These are phyloP conservation scores for Homarus americanus DNA, from an alignment of 1,140 invertebrate species.

Conservation along the genomic window DNA sequence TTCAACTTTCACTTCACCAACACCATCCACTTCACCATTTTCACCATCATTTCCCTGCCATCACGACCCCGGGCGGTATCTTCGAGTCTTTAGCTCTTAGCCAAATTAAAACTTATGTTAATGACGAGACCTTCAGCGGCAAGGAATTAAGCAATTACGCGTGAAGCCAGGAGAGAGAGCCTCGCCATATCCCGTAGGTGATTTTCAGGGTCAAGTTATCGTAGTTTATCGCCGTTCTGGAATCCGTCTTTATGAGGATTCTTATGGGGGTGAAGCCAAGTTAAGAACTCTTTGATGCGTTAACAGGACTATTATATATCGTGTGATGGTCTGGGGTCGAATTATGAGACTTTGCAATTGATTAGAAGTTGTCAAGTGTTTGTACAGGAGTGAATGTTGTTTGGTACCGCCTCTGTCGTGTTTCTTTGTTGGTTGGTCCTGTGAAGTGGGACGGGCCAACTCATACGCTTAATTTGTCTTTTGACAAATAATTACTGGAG, in stretches of 20 bases:
- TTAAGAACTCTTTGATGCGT: slow-evolving; percentile 39
- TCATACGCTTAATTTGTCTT: too few species aligned
- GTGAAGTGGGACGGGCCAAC: too few species aligned
- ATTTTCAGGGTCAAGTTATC: slow-evolving; percentile 21
- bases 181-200: background rate
- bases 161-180: slow-evolving; percentile 29
- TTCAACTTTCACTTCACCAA: background rate
- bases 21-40: background rate
- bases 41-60: background rate
- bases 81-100: slow-evolving; percentile 58
- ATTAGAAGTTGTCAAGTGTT: background rate
- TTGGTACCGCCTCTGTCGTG: too few species aligned
- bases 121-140: slow-evolving; percentile 65
- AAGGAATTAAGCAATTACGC: slow-evolving; percentile 68
- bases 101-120: slow-evolving; percentile 71
- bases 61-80: background rate
- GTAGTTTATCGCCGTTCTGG: background rate
- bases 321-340: background rate
- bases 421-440: too few species aligned
- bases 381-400: background rate
- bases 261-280: slow-evolving; percentile 6
- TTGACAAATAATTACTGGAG: too few species aligned
- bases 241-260: slow-evolving; percentile 29
- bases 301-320: background rate
- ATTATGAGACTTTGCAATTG: background rate